Conservation (phyloP, 2,888 invertebrate genomes). For the Pachydiplax longipennis region DNA sequence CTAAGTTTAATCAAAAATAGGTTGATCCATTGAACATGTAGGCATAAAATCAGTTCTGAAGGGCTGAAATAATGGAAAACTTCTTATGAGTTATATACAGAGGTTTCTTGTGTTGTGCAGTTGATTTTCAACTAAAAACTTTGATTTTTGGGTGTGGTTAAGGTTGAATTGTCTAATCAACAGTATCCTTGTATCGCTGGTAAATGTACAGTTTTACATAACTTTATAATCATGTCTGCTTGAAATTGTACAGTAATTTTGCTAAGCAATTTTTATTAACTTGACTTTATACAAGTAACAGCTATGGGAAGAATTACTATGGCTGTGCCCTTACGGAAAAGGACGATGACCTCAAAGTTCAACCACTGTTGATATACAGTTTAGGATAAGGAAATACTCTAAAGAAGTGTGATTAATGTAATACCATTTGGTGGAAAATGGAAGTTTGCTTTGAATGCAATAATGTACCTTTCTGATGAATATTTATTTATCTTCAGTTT, state of each 20-base stretch:
- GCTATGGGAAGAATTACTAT: background rate
- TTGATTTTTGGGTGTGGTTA: background rate
- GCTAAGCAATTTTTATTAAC: background rate
- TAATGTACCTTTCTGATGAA: background rate
- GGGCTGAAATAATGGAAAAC: background rate
- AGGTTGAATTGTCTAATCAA: background rate
- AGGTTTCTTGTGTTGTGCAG: background rate
- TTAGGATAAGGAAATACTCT: background rate
- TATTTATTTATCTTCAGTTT: slow-evolving; percentile 8
- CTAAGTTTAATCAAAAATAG: background rate
- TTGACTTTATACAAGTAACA: background rate
- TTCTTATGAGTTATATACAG: background rate
- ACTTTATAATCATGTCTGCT: background rate
- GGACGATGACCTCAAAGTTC: background rate
- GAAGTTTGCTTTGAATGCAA: background rate
- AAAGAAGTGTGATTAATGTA: background rate
- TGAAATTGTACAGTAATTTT: slow-evolving; percentile 6
- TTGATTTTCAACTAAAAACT: background rate
- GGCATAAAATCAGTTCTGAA: background rate
- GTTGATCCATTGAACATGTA: background rate
- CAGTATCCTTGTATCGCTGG: background rate
- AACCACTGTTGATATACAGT: background rate
- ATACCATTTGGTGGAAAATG: background rate
- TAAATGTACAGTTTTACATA: background rate
- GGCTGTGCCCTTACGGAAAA: background rate